Base-by-base conservation (phyloP, 2,113 vertebrate species). In the Herpetotheres cachinnans region DNA sequence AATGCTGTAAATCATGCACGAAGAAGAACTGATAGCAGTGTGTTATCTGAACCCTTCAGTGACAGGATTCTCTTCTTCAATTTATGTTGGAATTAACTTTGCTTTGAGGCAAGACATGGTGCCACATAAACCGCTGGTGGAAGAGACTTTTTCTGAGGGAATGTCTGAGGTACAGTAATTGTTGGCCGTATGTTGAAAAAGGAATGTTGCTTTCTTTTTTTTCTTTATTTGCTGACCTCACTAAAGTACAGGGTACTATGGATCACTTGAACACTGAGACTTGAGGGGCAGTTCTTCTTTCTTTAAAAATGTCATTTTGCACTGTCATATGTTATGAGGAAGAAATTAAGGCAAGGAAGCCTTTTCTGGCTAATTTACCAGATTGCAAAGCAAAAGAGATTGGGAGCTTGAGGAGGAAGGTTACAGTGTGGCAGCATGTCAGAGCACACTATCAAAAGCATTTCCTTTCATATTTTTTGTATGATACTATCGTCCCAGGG, bases 1-100 rank as follows among this genome's bases (percentile, higher is more conserved):
- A 99, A 84, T 99, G 99, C 58, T 99, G 99, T 97, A 99, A 98
- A 93, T 99, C 99, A 17, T 99, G 99, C 89, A 98, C 99, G 2
- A 98, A 97, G 95, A 99, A 98, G 95, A 98, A 98, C 96, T 98
- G 98, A 89, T 97, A 97, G 92, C 62, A 26, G 58, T 0, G 2
- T 26, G 67, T 91, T 55, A 88, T 24, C 69, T 50, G 83, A 80
- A n/a, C 34, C 26, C 69, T 80, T 36, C 26, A 44, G 61, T 54
- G 69, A 81, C 34, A 49, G 50, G 73, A 94, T 65, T 83, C 56
- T 86, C 63, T 56, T 80, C 79, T 85, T 93, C 92, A 58, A 19
- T 84, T 88, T 63, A 47, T 72, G 46, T 32, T 89, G 87, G 90
- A 94, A 80, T 92, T 91, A 72, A 77, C 58, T 95, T 73, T 93